Percentiles rank a stretch among this genome's conserved stretches.
phyloP scores from a whole-genome alignment of 2,797 vertebrate genomes.

The Darevskia mixta region DNA sequence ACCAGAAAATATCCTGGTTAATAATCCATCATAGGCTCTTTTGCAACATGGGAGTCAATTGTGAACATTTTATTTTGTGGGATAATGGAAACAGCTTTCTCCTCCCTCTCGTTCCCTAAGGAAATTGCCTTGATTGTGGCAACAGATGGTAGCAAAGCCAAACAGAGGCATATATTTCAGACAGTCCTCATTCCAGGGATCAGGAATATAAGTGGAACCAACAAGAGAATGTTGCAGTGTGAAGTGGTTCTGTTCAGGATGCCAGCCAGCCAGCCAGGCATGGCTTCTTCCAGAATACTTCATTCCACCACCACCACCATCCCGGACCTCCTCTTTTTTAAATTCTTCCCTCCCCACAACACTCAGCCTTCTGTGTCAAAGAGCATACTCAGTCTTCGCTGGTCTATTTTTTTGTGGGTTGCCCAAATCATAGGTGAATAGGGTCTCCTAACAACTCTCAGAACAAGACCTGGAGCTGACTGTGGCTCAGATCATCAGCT shows the following conservation, averaged over 20 bases:
- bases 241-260: background rate
- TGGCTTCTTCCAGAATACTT: background rate
- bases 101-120: background rate
- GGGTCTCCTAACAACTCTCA: too few relatives aligned
- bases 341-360: background rate
- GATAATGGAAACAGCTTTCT: constrained; percentile 60
- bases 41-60: constrained; percentile 10
- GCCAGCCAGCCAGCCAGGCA: too few relatives aligned
- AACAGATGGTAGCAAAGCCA: constrained; percentile 43
- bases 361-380: background rate
- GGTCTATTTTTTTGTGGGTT: background rate
- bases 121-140: background rate
- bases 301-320: background rate
- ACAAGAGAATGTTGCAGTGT: background rate
- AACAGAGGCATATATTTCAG: background rate
- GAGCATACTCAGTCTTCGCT: background rate
- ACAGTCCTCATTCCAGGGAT: background rate
- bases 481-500: too few relatives aligned
- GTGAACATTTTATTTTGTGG: background rate
- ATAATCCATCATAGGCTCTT: constrained; percentile 63
- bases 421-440: too few relatives aligned
- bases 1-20: constrained; percentile 39
- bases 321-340: too few relatives aligned
- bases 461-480: too few relatives aligned
- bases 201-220: background rate